A percentile compares a stretch with the other conserved stretches of the same genome.
Conservation (phyloP, 2,888 invertebrate species). For the Drosophila neutralis region DNA sequence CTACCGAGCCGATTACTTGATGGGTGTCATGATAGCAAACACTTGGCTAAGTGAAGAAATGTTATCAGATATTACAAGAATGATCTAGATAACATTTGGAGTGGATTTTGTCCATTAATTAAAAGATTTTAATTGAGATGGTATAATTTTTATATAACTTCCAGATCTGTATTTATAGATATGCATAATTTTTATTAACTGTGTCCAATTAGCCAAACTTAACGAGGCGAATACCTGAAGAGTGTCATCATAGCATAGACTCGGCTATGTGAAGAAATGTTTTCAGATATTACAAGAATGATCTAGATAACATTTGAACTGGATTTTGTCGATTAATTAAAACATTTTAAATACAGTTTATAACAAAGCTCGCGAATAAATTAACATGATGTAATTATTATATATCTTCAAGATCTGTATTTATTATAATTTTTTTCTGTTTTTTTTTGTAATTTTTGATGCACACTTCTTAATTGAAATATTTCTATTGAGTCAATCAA, state of each 20-base stretch:
- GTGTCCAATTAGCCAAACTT: constrained; percentile 57
- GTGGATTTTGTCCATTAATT: too few species aligned
- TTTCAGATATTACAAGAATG: constrained; percentile 22
- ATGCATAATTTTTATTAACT: constrained; percentile 19
- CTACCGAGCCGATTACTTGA: constrained; percentile 17
- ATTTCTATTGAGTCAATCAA: not conserved
- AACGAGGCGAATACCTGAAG: constrained; percentile 18
- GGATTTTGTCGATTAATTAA: not conserved
- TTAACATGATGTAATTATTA: not conserved
- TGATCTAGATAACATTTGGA: too few species aligned
- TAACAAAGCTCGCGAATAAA: not conserved
- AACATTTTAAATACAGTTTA: not conserved
- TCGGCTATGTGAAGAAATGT: constrained; percentile 1
- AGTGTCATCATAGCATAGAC: constrained; percentile 3
- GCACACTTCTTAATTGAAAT: not conserved
- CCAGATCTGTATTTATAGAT: too few species aligned
- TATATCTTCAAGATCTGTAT: not conserved
- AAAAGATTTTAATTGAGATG: too few species aligned
- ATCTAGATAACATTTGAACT: not conserved
- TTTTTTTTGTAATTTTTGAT: not conserved
- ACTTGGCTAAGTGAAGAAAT: constrained; percentile 2
- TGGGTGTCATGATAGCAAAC: constrained; percentile 6
- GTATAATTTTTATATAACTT: too few species aligned
- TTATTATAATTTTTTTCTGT: not conserved
- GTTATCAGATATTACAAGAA: not conserved